Evolutionary conservation across 1,140 invertebrate genomes (phyloP).

Genomic region (Ruditapes philippinarum): DNA sequence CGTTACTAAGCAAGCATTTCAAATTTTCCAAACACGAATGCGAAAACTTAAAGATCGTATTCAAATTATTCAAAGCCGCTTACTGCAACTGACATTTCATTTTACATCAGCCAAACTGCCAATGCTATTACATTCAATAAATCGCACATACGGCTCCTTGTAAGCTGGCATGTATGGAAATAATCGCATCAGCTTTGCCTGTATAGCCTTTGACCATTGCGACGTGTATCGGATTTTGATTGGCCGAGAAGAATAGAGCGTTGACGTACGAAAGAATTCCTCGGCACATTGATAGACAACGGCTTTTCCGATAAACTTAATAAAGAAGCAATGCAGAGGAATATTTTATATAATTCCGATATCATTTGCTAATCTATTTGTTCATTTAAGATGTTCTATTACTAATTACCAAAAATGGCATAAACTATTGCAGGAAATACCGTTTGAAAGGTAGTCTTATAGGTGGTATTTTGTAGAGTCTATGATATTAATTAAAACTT

Average conservation of each 20-base stretch:
- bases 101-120: neutral
- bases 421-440: too few relatives aligned
- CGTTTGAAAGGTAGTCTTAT: too few relatives aligned
- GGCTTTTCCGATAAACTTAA: slow-evolving; percentile 51
- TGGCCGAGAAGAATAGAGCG: slow-evolving; percentile 9
- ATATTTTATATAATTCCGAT: neutral
- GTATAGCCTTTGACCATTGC: neutral
- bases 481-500: too few relatives aligned
- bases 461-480: too few relatives aligned
- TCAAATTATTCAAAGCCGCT: neutral
- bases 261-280: slow-evolving; percentile 17
- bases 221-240: slow-evolving; percentile 43
- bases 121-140: slow-evolving; percentile 29
- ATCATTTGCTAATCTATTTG: neutral
- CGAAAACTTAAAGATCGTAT: neutral
- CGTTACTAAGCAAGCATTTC: neutral
- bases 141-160: neutral
- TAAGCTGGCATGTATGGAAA: neutral
- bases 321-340: neutral
- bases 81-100: neutral
- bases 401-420: too few relatives aligned
- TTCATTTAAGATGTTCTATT: too few relatives aligned
- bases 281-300: slow-evolving; percentile 18
- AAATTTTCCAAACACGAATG: neutral
- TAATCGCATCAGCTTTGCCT: slow-evolving; percentile 18